Evolutionary conservation across 2,113 vertebrate genomes (phyloP).

Genomic region (Brachyhypopomus occidentalis): DNA sequence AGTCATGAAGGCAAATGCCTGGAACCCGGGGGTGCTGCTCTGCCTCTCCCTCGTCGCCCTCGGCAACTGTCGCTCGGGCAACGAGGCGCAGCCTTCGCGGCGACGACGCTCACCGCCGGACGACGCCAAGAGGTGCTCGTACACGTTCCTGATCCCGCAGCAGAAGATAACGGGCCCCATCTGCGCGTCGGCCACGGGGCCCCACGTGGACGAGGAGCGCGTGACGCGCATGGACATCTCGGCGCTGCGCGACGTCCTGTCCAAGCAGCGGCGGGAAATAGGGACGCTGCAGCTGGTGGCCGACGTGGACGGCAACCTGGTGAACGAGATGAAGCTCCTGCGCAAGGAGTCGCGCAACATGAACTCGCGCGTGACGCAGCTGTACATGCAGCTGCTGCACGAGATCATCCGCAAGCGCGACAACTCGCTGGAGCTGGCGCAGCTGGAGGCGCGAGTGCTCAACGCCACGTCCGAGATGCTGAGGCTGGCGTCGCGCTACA

Average conservation of each 20-base stretch:
- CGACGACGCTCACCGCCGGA: slow-evolving; percentile 77
- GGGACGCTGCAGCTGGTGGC: slow-evolving; percentile 92
- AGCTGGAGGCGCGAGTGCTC: slow-evolving; percentile 93
- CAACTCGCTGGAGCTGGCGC: slow-evolving; percentile 93
- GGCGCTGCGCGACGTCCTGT: slow-evolving; percentile 89
- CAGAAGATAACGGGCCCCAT: slow-evolving; percentile 96
- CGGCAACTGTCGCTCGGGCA: slow-evolving; percentile 65
- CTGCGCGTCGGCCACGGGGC: slow-evolving; percentile 87
- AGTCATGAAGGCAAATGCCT: slow-evolving; percentile 80
- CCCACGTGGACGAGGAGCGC: slow-evolving; percentile 82
- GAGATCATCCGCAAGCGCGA: slow-evolving; percentile 98
- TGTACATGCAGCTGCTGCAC: slow-evolving; percentile 97
- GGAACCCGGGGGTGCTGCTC: slow-evolving; percentile 81
- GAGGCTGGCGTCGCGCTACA: slow-evolving; percentile 88
- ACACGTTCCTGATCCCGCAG: slow-evolving; percentile 94
- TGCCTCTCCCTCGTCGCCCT: slow-evolving; percentile 73
- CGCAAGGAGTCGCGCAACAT: slow-evolving; percentile 98
- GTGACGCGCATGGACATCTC: slow-evolving; percentile 95
- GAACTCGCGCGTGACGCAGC: slow-evolving; percentile 97
- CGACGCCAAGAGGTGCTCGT: slow-evolving; percentile 87
- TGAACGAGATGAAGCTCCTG: slow-evolving; percentile 95
- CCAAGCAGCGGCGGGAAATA: slow-evolving; percentile 91
- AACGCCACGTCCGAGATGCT: slow-evolving; percentile 96
- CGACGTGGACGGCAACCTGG: slow-evolving; percentile 93
- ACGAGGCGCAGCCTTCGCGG: slow-evolving; percentile 57